Base-by-base conservation (phyloP, 2,797 vertebrate genomes). In the Sardinella longiceps region DNA sequence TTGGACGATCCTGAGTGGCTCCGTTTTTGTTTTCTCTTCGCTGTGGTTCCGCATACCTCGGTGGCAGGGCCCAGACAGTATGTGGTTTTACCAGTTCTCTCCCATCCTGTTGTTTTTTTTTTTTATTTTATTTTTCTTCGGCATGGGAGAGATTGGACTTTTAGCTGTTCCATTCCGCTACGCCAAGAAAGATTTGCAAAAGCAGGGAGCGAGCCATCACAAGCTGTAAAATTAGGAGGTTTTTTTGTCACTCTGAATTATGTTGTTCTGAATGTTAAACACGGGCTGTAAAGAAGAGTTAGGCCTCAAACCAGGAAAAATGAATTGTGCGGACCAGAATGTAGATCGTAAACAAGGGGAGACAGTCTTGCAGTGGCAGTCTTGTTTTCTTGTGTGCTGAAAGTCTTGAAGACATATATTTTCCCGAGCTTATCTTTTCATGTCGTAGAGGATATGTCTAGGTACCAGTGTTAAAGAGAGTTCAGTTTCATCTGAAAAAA, bases 341-440 rank as follows among this genome's bases (percentile, higher is more conserved):
- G 14, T 39, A 43, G 70, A 3, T 20, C 37, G 37, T 43, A 77
- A 77, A 39, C 37, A 70, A 70, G 15, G 18, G 3, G 28, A 30
- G 28, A 20, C 66, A 7, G 46, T 48, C 46, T 48, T 48, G 7
- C 46, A 0, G 46, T 33, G 39, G 66, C 30, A 20, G 33, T 20
- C 14, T 74, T 77, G 70, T 77, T 77, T 77, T 80, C 20, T 33
- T 30, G 56, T 88, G 82, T 82, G 74, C 60, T 25, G 15, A 48
- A 84, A 85, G 74, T 87, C 85, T 87, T 81, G 58, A 87, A 66
- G 63, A 39, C 60, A 50, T 70, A 84, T 85, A 80, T 83, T 37
- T 39, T 37, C 33, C 70, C 37, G 2, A 77, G 70, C 18, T 43
- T 39, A 77, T 43, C 15, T 18, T 43, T 77, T 77, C 6, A 37